Percentiles rank a stretch among this genome's conserved stretches.
phyloP scores from a whole-genome alignment of 1,140 invertebrate genomes.

The Gonatopus flavifemur region DNA sequence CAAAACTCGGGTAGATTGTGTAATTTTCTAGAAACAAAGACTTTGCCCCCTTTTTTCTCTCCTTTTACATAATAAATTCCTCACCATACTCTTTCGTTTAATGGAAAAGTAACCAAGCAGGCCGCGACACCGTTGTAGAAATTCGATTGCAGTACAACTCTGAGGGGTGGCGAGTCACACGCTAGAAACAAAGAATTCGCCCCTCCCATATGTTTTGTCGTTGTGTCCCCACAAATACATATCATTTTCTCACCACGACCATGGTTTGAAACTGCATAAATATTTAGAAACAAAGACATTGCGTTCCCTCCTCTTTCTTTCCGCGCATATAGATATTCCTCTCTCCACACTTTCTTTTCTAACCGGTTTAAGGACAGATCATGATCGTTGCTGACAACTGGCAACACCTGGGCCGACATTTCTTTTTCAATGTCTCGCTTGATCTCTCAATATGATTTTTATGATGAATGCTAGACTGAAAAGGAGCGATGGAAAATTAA shows the following conservation, averaged over 20 bases:
- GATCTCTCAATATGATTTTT: conserved; percentile 31
- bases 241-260: no score
- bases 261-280: no score
- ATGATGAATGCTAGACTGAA: conserved; percentile 42
- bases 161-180: no score
- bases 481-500: conserved; percentile 48
- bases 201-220: no score
- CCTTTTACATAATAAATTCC: conserved; percentile 9
- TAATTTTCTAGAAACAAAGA: conserved; percentile 39
- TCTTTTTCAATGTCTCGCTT: conserved; percentile 16
- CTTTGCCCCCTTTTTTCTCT: conserved; percentile 13
- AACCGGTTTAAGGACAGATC: conserved; percentile 11
- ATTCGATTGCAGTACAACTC: no score
- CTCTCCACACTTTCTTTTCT: conserved; percentile 9
- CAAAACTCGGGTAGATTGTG: no score
- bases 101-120: no score
- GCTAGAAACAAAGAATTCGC: no score
- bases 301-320: no score
- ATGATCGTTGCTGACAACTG: conserved; percentile 8
- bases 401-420: conserved; percentile 15
- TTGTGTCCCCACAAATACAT: no score
- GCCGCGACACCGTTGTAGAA: no score
- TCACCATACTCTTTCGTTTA: conserved; percentile 9
- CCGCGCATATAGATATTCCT: conserved; percentile 12
- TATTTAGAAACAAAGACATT: no score